Evolutionary conservation across 2,113 vertebrate species (phyloP).

Genomic region (Zosterops borbonicus): DNA sequence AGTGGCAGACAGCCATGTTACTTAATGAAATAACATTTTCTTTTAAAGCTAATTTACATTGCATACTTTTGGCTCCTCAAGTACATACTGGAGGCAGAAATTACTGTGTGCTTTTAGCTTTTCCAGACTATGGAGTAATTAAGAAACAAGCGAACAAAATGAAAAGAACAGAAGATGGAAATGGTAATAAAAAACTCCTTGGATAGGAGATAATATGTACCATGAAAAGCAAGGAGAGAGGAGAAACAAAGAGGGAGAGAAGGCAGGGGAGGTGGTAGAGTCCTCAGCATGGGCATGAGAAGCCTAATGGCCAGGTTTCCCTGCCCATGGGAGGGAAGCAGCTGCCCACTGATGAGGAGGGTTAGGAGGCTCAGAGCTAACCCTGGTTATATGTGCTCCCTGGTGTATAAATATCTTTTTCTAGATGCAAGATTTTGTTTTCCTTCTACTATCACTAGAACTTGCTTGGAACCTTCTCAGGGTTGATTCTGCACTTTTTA

Average conservation of each 20-base stretch:
- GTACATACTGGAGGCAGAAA: neutral
- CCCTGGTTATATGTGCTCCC: neutral
- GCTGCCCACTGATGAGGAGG: neutral
- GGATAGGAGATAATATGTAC: neutral
- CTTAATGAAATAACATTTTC: constrained; percentile 33
- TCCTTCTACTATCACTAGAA: neutral
- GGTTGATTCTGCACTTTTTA: neutral
- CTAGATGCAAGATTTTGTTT: neutral
- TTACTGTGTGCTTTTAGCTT: neutral
- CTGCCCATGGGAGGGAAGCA: neutral
- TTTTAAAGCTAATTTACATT: constrained; percentile 50
- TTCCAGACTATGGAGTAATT: neutral
- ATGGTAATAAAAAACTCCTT: neutral
- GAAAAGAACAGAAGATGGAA: neutral
- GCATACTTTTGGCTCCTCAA: constrained; percentile 12
- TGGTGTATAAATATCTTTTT: neutral
- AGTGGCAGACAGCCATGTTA: constrained; percentile 1
- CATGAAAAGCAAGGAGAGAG: neutral
- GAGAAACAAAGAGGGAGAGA: neutral
- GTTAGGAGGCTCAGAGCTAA: neutral
- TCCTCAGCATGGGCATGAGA: fast-evolving
- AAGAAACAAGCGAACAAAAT: neutral
- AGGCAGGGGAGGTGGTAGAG: neutral
- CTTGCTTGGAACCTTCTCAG: neutral
- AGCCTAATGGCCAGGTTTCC: neutral